Evolutionary conservation across 2,888 invertebrate species (phyloP).

Genomic region (Pterostichus niger): DNA sequence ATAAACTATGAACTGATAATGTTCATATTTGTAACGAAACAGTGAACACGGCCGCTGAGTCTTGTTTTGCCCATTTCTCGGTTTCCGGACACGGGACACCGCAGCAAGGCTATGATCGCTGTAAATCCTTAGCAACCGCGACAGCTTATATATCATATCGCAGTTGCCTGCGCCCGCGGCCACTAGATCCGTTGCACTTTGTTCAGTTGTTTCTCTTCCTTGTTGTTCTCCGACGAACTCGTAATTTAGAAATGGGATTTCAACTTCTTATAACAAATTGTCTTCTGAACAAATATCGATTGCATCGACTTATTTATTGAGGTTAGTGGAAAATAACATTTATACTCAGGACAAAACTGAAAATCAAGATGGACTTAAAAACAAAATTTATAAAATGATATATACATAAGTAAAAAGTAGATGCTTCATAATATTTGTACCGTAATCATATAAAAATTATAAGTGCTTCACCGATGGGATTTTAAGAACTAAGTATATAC

Average conservation of each 20-base stretch:
- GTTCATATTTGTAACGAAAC: slow-evolving; percentile 39
- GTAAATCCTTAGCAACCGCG: slow-evolving; percentile 55
- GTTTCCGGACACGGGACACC: slow-evolving; percentile 62
- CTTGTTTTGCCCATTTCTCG: slow-evolving; percentile 56
- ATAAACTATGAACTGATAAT: slow-evolving; percentile 56
- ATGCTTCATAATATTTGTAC: no score
- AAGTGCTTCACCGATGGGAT: no score
- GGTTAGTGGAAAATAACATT: not conserved
- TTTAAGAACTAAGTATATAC: no score
- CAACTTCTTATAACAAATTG: slow-evolving; percentile 43
- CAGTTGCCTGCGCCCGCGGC: not conserved
- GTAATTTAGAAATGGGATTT: slow-evolving; percentile 35
- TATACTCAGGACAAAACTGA: no score
- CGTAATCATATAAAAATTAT: no score
- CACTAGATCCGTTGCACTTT: not conserved
- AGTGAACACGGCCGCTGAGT: slow-evolving; percentile 34
- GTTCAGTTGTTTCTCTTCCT: not conserved
- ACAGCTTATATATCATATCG: slow-evolving; percentile 66
- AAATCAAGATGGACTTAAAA: no score
- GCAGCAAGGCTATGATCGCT: slow-evolving; percentile 59
- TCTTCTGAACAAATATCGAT: slow-evolving; percentile 8
- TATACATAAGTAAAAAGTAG: no score
- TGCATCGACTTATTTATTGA: not conserved
- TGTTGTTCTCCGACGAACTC: slow-evolving; percentile 1
- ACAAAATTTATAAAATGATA: no score